Evolutionary conservation across 2,797 vertebrate genomes (phyloP).

Genomic region (Heliangelus exortis): DNA sequence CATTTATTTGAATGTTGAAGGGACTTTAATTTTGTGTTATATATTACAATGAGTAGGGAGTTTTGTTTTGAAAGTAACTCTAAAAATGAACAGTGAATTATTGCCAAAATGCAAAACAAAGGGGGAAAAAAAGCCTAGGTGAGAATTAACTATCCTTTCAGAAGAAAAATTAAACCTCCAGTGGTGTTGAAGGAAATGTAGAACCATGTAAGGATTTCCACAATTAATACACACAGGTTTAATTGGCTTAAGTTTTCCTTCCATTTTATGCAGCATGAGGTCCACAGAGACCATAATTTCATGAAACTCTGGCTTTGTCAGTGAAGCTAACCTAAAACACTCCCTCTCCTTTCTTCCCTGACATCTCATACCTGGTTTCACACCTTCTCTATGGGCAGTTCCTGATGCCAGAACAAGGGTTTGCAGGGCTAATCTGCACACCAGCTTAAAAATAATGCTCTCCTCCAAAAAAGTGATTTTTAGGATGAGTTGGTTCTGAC

Average conservation of each 20-base stretch:
- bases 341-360: background rate
- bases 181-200: background rate
- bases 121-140: rapidly evolving
- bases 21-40: conserved; percentile 12
- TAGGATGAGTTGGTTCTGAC: background rate
- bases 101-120: background rate
- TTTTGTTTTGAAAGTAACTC: background rate
- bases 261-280: conserved; percentile 6
- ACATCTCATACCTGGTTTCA: background rate
- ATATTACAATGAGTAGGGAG: background rate
- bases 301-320: background rate
- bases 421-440: background rate
- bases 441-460: background rate
- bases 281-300: background rate
- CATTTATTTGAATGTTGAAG: conserved; percentile 19
- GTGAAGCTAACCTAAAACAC: background rate
- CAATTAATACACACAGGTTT: background rate
- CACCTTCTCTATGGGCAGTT: background rate
- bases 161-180: conserved; percentile 23
- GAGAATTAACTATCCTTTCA: conserved; percentile 34
- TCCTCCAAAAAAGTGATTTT: background rate
- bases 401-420: background rate
- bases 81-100: conserved; percentile 26
- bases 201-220: conserved; percentile 21
- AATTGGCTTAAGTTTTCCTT: conserved; percentile 25